Conservation (phyloP, 1,140 invertebrate genomes). For the Hycleus cichorii region DNA sequence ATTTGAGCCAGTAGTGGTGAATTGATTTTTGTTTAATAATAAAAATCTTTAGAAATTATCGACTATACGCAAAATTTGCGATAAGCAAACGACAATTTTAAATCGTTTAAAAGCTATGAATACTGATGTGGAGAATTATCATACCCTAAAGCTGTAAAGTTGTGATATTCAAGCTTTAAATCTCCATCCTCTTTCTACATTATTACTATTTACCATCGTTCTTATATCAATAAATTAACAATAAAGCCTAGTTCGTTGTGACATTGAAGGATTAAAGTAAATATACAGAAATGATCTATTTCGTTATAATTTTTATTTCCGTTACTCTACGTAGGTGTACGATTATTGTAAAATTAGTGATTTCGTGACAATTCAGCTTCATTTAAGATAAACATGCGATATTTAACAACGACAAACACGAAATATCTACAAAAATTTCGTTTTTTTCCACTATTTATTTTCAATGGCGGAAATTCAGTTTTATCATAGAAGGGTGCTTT, state of each 20-base stretch:
- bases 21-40: too few species aligned
- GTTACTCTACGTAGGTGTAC: not conserved
- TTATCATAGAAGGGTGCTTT: too few species aligned
- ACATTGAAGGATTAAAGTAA: not conserved
- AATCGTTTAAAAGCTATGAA: conserved; percentile 13
- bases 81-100: not conserved
- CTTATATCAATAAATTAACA: not conserved
- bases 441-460: too few species aligned
- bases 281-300: not conserved
- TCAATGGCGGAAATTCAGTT: too few species aligned
- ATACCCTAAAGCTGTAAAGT: conserved; percentile 7
- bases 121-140: conserved; percentile 20
- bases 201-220: not conserved
- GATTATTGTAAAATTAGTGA: conserved; percentile 16
- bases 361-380: not conserved
- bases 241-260: not conserved
- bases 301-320: not conserved
- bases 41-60: too few species aligned
- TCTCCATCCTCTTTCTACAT: not conserved
- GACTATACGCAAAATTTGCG: too few species aligned
- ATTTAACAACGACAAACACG: not conserved
- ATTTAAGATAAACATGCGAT: not conserved
- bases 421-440: not conserved
- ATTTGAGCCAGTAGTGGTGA: too few species aligned
- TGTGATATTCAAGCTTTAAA: not conserved